A percentile compares a stretch with the other conserved stretches of the same genome.
Conservation (phyloP, 1,140 invertebrate genomes). For the Eufriesea mexicana region DNA sequence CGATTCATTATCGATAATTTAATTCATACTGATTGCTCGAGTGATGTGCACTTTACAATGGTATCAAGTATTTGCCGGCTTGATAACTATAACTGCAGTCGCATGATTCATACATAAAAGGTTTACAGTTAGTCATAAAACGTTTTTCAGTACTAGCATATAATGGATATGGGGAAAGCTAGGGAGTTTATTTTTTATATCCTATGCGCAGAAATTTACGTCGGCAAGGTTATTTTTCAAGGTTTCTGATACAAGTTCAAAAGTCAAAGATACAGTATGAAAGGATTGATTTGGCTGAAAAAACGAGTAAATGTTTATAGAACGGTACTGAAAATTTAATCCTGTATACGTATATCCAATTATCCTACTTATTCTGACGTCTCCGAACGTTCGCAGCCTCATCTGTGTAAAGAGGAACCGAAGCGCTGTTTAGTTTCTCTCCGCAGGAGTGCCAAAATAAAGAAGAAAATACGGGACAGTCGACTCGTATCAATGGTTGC, state of each 20-base stretch:
- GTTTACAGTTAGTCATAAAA: background rate
- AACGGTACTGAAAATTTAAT: background rate
- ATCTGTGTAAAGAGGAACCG: background rate
- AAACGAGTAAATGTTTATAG: background rate
- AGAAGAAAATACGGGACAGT: background rate
- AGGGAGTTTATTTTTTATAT: background rate
- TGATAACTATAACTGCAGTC: background rate
- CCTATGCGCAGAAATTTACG: background rate
- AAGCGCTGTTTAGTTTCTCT: background rate
- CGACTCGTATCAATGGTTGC: background rate
- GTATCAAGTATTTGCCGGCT: background rate
- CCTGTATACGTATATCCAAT: background rate
- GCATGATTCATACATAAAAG: background rate
- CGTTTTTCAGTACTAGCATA: background rate
- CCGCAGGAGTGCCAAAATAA: background rate
- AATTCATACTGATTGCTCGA: background rate
- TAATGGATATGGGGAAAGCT: background rate
- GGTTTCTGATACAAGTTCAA: background rate
- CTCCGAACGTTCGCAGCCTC: too few relatives aligned
- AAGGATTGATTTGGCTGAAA: background rate
- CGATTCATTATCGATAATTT: background rate
- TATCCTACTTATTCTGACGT: background rate
- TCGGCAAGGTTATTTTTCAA: background rate
- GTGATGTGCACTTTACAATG: background rate
- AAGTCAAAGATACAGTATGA: background rate